These are phyloP conservation scores for Corella eumyota DNA, from an alignment of 23 tunicate genomes.

Conservation along the genomic window DNA sequence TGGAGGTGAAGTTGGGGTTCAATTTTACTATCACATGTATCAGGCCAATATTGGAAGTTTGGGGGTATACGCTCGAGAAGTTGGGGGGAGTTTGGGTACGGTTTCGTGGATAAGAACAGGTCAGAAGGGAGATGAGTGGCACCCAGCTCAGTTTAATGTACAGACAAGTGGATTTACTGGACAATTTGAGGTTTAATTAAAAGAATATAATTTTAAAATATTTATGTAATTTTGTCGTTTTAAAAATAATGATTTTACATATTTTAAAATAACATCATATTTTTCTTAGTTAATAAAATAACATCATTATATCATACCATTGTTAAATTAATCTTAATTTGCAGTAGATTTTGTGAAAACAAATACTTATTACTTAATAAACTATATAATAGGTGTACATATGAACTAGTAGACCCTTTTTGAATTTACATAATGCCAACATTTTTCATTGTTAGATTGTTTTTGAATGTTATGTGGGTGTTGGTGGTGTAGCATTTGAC, in stretches of 20 bases:
- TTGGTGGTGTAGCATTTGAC: constrained; percentile 49
- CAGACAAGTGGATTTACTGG: background rate
- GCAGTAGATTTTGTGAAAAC: no score
- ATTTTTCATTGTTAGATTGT: constrained; percentile 18
- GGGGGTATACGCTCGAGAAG: constrained; percentile 15
- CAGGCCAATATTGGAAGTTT: constrained; percentile 26
- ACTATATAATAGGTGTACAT: no score
- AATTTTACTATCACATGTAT: constrained; percentile 44
- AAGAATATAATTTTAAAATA: no score
- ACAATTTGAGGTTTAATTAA: no score
- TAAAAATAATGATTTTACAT: no score
- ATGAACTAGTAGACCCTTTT: background rate
- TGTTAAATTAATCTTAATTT: no score
- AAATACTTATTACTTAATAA: no score
- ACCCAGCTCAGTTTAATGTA: constrained; percentile 27
- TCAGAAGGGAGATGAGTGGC: constrained; percentile 53
- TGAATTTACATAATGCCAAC: no score
- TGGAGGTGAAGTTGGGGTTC: constrained; percentile 20
- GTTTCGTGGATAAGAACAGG: constrained; percentile 18
- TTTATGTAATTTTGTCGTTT: no score
- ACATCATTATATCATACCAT: no score
- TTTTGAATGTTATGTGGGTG: constrained; percentile 26
- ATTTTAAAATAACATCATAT: no score
- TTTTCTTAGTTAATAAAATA: no score
- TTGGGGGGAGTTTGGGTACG: constrained; percentile 1